Conservation (phyloP, 2,888 invertebrate species). For the Allacma fusca region DNA sequence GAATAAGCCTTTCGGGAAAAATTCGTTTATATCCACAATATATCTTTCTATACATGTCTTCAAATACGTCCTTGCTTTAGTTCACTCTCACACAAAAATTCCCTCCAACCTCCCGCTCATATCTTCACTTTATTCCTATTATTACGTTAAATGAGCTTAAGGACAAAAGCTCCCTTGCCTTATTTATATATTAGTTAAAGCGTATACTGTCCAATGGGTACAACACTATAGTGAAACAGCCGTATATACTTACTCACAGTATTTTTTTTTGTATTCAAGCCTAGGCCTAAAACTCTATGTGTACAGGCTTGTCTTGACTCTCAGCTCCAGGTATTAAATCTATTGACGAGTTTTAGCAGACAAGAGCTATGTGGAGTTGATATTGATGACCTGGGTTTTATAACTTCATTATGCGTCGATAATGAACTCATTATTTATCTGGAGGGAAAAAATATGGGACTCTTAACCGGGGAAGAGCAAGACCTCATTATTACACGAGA, state of each 20-base stretch:
- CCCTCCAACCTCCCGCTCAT: background rate
- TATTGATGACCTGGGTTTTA: slow-evolving; percentile 46
- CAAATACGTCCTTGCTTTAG: no score
- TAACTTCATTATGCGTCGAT: slow-evolving; percentile 50
- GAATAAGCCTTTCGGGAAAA: slow-evolving; percentile 2
- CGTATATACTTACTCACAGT: no score
- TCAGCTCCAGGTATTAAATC: background rate
- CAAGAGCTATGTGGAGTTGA: slow-evolving; percentile 9
- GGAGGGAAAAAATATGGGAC: slow-evolving; percentile 37
- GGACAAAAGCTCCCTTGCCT: slow-evolving; percentile 9
- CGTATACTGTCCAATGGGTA: no score
- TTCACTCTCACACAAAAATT: no score
- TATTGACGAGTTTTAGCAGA: slow-evolving; percentile 10
- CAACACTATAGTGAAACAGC: no score
- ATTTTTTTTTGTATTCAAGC: no score
- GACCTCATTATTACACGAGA: slow-evolving; percentile 23
- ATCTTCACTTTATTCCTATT: background rate
- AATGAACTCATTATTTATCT: slow-evolving; percentile 53
- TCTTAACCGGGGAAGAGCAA: slow-evolving; percentile 23
- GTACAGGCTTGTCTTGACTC: no score
- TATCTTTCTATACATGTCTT: no score
- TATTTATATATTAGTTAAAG: no score
- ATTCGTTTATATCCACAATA: no score
- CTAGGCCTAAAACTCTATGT: no score
- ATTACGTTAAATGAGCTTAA: slow-evolving; percentile 13